Base-by-base conservation (phyloP, 2,113 vertebrate genomes). In the Mustela nigripes region DNA sequence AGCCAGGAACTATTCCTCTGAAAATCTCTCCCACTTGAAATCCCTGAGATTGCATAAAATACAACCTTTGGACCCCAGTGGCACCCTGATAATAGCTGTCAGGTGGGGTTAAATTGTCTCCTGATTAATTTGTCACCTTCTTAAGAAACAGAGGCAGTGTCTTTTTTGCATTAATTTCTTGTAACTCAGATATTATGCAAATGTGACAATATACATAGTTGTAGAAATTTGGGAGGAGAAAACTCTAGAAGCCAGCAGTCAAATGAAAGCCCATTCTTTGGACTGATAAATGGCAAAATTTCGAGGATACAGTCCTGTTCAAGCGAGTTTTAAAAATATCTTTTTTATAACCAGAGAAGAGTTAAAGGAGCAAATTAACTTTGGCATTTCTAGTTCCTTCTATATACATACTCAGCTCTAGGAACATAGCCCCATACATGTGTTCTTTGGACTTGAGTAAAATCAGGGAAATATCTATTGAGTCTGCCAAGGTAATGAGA, bases 121-220 rank as follows among this genome's bases (percentile, higher is more conserved):
- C 50, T 50, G 39, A 36, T 85, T 63, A 89, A 85, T 60, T 36
- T 82, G n/a, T 73, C 45, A 87, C 53, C 33, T 71, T 22, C 21
- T 67, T 53, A 58, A 73, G 53, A 87, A 90, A 79, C 19, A 94
- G 53, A 14, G 36, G 53, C 26, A 4, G 0, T 36, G 18, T 60
- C 48, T 48, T 96, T n/a, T 97, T 63, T 92, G 86, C n/a, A 94
- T 7, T 90, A 31, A 65, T 91, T 56, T 94, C 60, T 21, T 91
- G 5, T 21, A 90, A 53, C 15, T 90, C 81, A 58, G 48, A 42
- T 90, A 94, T 39, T 80, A 83, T 11, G 22, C 19, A 95, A 96
- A 73, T 11, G 58, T 33, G 18, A 73, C 28, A 65, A 15, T 67
- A 63, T 33, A 31, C 4, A 15, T 50, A 95, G 81, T 62, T 78